A percentile compares a stretch with the other conserved stretches of the same genome.
Conservation (phyloP, 2,888 invertebrate species). For the Synergus japonicus region DNA sequence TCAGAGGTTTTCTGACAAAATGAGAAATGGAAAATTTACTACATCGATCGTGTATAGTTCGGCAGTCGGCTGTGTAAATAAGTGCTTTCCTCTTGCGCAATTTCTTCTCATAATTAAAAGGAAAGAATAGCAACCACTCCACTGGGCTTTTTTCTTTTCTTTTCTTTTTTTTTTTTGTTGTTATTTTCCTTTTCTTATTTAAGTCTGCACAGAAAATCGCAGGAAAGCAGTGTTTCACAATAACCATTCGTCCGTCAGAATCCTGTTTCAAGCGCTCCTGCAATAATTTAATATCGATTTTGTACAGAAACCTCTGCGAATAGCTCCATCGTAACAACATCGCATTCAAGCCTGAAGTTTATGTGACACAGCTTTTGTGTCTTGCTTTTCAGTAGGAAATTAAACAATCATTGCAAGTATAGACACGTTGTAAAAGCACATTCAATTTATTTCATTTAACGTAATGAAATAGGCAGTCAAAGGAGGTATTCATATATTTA, state of each 20-base stretch:
- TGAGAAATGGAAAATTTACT: not conserved
- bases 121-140: not conserved
- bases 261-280: constrained; percentile 1
- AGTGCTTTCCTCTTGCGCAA: not conserved
- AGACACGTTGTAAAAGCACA: not conserved
- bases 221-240: not conserved
- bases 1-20: not conserved
- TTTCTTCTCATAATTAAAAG: not conserved
- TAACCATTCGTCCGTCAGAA: not conserved
- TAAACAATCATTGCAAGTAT: not conserved
- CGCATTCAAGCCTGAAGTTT: not conserved
- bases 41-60: not conserved
- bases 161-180: not conserved
- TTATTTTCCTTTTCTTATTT: not conserved
- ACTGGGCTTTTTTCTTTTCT: not conserved
- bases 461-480: not conserved
- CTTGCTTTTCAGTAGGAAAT: constrained; percentile 4
- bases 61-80: not conserved
- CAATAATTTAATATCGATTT: constrained; percentile 19
- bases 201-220: not conserved
- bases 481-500: not conserved
- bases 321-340: not conserved
- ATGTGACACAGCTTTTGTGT: not conserved
- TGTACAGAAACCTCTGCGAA: not conserved
- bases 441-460: not conserved